Conservation (phyloP, 2,113 vertebrate genomes). For the Scopus umbretta region DNA sequence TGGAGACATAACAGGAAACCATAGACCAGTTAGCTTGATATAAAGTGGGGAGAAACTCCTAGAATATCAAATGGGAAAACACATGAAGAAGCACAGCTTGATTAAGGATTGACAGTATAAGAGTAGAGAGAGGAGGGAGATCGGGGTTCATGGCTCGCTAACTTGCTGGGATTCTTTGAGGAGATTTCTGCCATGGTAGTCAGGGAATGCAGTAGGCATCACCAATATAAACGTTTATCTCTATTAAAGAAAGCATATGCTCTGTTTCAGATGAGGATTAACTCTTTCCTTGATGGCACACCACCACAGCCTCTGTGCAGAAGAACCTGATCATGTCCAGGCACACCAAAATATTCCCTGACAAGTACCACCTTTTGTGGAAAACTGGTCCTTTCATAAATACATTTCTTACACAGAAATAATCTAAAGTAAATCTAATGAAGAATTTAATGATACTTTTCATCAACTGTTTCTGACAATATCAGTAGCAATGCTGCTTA, state of each 20-base stretch:
- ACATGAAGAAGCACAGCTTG: conserved; percentile 63
- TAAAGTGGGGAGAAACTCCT: conserved; percentile 49
- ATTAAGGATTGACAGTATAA: conserved; percentile 48
- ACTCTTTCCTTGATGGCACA: neutral
- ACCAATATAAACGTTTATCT: neutral
- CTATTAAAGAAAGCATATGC: neutral
- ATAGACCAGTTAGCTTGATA: conserved; percentile 51
- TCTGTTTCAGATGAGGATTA: neutral
- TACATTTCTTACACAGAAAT: neutral
- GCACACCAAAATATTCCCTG: neutral
- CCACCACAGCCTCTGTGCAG: neutral
- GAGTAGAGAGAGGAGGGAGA: neutral
- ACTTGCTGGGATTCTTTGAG: conserved; percentile 14
- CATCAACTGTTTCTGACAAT: neutral
- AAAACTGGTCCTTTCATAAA: neutral
- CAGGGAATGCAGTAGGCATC: neutral
- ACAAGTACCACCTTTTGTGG: neutral
- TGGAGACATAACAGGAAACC: conserved; percentile 57
- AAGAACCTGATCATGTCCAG: neutral
- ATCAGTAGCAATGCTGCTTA: neutral
- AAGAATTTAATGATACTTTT: neutral
- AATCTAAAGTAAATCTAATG: neutral
- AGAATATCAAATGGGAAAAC: conserved; percentile 54
- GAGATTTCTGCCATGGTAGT: neutral
- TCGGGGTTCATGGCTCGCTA: neutral